Evolutionary conservation across 2,113 vertebrate species (phyloP).

Genomic region (Dicrurus megarhynchus): DNA sequence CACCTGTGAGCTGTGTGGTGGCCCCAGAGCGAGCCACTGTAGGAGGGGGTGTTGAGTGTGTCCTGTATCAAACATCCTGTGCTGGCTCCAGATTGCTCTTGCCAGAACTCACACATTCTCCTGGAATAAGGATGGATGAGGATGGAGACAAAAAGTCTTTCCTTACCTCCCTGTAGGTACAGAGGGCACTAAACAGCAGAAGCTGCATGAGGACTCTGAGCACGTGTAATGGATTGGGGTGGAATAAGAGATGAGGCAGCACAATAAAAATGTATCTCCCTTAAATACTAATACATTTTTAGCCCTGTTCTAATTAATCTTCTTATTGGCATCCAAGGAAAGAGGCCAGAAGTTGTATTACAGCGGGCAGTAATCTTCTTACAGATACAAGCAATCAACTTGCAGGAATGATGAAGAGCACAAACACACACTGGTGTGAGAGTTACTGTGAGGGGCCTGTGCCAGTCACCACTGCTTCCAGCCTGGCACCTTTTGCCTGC

Average conservation of each 20-base stretch:
- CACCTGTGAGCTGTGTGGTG: background rate
- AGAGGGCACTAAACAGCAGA: background rate
- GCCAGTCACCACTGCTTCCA: background rate
- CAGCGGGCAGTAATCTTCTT: background rate
- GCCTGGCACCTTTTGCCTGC: background rate
- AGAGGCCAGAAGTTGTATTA: background rate
- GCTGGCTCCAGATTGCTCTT: background rate
- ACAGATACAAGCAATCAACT: background rate
- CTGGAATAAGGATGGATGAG: background rate
- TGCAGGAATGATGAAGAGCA: background rate
- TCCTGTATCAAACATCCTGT: background rate
- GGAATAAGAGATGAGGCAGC: background rate
- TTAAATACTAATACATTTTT: background rate
- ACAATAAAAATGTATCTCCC: background rate
- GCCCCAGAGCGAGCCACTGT: background rate
- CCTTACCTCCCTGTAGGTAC: background rate
- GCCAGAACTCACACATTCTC: background rate
- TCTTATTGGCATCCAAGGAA: background rate
- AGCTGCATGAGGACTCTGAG: background rate
- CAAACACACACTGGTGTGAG: background rate
- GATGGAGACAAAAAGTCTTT: background rate
- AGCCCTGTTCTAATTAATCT: slow-evolving; percentile 3
- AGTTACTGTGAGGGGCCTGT: background rate
- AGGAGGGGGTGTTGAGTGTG: background rate
- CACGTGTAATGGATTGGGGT: background rate